Percentiles rank a stretch among this genome's conserved stretches.
Evolutionary conservation across 2,113 vertebrate species (phyloP).

Genomic region (Proterorhinus semilunaris): DNA sequence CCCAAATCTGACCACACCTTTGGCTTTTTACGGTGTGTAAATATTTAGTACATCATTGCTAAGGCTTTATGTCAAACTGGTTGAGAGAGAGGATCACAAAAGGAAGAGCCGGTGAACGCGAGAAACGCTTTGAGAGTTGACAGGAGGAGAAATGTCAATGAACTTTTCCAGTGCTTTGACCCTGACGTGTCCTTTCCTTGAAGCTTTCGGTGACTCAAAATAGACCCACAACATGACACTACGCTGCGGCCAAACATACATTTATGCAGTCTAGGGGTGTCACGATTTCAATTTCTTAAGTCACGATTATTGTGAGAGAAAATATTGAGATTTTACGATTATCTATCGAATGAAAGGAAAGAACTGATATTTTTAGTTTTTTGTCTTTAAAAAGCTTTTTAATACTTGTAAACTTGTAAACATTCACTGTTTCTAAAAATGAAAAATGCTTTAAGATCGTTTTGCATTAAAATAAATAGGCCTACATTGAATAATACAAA

Average conservation of each 20-base stretch:
- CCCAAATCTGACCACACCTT: not conserved
- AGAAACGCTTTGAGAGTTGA: not conserved
- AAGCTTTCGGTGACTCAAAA: constrained; percentile 59
- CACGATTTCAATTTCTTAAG: too few species aligned
- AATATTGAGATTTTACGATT: too few species aligned
- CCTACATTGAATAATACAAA: too few species aligned
- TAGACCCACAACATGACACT: constrained; percentile 61
- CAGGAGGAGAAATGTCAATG: constrained; percentile 59
- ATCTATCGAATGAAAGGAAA: too few species aligned
- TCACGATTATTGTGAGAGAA: too few species aligned
- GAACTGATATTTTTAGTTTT: too few species aligned
- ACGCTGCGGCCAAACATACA: constrained; percentile 16
- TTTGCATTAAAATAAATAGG: too few species aligned
- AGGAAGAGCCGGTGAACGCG: not conserved
- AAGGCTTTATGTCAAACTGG: not conserved
- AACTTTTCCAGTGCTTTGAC: constrained; percentile 61
- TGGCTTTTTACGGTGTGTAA: not conserved
- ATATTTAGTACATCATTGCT: not conserved
- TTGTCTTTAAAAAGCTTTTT: too few species aligned
- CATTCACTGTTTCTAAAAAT: too few species aligned
- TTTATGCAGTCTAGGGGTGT: constrained; percentile 14
- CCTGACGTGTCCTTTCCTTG: constrained; percentile 54
- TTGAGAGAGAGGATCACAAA: not conserved
- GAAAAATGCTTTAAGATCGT: too few species aligned
- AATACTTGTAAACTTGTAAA: too few species aligned